These are phyloP conservation scores for Apis laboriosa DNA, from an alignment of 1,140 invertebrate genomes.

Conservation along the genomic window DNA sequence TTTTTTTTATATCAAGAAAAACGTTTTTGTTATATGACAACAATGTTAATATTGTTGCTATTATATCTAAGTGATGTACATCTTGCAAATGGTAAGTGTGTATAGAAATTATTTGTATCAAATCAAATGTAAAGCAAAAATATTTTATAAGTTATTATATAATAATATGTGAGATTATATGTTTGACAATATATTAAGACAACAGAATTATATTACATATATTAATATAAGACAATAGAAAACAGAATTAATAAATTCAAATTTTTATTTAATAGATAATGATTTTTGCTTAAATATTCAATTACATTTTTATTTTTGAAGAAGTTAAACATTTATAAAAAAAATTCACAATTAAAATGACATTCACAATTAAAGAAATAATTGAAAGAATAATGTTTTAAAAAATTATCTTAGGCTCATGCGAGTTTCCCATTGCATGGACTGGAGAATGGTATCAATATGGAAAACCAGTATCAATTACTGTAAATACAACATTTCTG, in stretches of 20 bases:
- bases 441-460: constrained; percentile 82
- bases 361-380: not conserved
- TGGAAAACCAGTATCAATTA: constrained; percentile 74
- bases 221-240: too few relatives aligned
- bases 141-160: too few relatives aligned
- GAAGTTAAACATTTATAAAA: too few relatives aligned
- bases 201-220: too few relatives aligned
- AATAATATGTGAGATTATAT: too few relatives aligned
- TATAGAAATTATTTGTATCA: not conserved
- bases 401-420: constrained; percentile 71
- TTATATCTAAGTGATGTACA: constrained; percentile 66
- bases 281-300: too few relatives aligned
- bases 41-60: constrained; percentile 70
- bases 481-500: constrained; percentile 78
- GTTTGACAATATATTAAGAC: too few relatives aligned
- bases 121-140: not conserved
- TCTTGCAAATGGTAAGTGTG: constrained; percentile 77
- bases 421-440: constrained; percentile 81
- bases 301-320: too few relatives aligned
- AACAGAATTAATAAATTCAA: too few relatives aligned
- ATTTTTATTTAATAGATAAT: too few relatives aligned
- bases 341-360: not conserved
- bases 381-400: not conserved
- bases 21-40: constrained; percentile 66
- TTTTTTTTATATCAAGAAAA: constrained; percentile 69